A percentile compares a stretch with the other conserved stretches of the same genome.
Evolutionary conservation across 2,113 vertebrate species (phyloP).

Genomic region (cattle (Bos taurus)): DNA sequence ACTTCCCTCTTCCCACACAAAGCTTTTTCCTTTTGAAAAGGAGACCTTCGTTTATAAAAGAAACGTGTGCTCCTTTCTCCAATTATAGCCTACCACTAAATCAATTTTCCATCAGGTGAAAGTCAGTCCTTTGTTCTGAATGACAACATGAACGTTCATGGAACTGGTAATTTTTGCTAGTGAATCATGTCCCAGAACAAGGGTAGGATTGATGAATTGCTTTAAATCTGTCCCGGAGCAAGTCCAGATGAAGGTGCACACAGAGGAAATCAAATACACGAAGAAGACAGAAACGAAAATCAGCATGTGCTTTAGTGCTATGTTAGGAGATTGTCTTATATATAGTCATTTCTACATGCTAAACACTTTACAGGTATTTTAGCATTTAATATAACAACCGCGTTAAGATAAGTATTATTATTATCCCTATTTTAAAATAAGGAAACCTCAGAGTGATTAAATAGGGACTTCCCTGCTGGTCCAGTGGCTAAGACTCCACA

Average conservation of each 20-base stretch:
- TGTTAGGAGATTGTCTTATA: not conserved
- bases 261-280: not conserved
- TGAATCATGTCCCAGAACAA: not conserved
- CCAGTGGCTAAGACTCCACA: not conserved
- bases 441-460: not conserved
- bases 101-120: not conserved
- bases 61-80: not conserved
- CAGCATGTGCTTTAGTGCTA: not conserved
- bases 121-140: not conserved
- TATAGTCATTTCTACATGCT: not conserved
- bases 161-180: not conserved
- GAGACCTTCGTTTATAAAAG: conserved; percentile 10
- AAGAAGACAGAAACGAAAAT: not conserved
- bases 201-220: not conserved
- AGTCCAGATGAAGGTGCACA: not conserved
- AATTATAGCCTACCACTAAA: not conserved
- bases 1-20: conserved; percentile 43
- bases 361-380: not conserved
- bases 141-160: not conserved
- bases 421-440: not conserved
- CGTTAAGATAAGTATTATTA: not conserved
- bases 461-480: not conserved
- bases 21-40: conserved; percentile 31
- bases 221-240: not conserved
- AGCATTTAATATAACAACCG: not conserved